phyloP scores from a whole-genome alignment of 92 coral and sea anemone species.

The Diadumene lineata region DNA sequence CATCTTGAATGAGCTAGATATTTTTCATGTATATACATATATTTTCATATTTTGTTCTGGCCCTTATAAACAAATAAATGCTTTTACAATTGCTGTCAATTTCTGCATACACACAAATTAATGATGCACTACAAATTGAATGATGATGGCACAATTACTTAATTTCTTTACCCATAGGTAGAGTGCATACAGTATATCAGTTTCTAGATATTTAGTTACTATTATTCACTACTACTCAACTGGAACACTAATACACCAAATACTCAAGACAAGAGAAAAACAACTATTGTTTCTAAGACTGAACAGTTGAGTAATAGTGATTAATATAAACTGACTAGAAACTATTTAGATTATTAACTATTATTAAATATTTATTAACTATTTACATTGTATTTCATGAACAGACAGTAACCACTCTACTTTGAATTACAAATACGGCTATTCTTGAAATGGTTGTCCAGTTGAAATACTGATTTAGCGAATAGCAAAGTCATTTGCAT shows the following conservation, averaged over 20 bases:
- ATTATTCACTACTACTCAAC: background rate
- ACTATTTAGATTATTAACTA: too few relatives aligned
- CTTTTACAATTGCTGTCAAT: background rate
- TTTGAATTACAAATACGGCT: background rate
- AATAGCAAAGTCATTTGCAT: too few relatives aligned
- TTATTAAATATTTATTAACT: too few relatives aligned
- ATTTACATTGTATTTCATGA: background rate
- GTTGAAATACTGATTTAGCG: too few relatives aligned
- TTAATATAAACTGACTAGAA: background rate
- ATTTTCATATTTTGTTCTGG: background rate
- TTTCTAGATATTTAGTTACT: background rate
- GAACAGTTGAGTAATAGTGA: background rate
- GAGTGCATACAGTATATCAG: background rate
- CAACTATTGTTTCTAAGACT: background rate
- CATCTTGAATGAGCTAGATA: background rate
- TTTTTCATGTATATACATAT: background rate
- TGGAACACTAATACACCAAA: background rate
- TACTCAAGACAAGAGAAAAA: background rate
- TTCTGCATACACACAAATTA: background rate
- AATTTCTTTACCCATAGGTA: background rate
- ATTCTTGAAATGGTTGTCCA: too few relatives aligned
- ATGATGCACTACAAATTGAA: background rate
- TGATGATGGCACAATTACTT: background rate
- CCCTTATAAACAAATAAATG: background rate
- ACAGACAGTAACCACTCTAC: background rate